A percentile compares a stretch with the other conserved stretches of the same genome.
phyloP scores from a whole-genome alignment of 2,113 vertebrate genomes.

The Malurus alboscapulatus region DNA sequence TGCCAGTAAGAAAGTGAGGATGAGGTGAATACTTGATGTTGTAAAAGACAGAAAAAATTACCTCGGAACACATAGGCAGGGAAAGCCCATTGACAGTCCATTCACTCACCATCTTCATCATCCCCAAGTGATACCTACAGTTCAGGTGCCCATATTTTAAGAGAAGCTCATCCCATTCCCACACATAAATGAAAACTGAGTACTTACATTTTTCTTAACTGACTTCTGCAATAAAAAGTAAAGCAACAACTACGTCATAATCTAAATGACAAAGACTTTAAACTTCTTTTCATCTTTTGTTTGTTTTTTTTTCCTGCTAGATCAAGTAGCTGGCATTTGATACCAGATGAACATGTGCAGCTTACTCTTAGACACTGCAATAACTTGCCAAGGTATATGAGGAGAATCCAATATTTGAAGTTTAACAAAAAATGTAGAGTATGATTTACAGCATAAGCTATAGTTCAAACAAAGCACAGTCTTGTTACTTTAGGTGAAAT shows the following conservation, averaged over 20 bases:
- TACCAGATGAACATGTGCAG: not conserved
- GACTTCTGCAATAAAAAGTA: not conserved
- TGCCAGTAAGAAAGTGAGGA: not conserved
- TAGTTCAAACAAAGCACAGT: not conserved
- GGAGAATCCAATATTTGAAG: not conserved
- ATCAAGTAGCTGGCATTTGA: not conserved
- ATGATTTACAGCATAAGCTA: not conserved
- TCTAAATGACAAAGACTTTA: conserved; percentile 11
- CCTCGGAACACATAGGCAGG: rapidly evolving
- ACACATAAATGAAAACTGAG: not conserved
- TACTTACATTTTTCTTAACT: not conserved
- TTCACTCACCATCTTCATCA: not conserved
- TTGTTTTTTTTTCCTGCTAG: not conserved
- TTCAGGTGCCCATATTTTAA: not conserved
- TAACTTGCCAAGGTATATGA: not conserved
- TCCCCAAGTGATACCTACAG: not conserved
- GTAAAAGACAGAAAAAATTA: not conserved
- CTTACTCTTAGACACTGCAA: not conserved
- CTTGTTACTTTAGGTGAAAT: not conserved
- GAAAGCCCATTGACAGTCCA: not conserved
- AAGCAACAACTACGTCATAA: conserved; percentile 10
- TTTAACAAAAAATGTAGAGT: not conserved
- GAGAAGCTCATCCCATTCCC: not conserved
- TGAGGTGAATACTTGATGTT: not conserved
- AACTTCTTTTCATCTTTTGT: not conserved